These are phyloP conservation scores for Microchirus variegatus DNA, from an alignment of 2,797 vertebrate species.

Conservation along the genomic window DNA sequence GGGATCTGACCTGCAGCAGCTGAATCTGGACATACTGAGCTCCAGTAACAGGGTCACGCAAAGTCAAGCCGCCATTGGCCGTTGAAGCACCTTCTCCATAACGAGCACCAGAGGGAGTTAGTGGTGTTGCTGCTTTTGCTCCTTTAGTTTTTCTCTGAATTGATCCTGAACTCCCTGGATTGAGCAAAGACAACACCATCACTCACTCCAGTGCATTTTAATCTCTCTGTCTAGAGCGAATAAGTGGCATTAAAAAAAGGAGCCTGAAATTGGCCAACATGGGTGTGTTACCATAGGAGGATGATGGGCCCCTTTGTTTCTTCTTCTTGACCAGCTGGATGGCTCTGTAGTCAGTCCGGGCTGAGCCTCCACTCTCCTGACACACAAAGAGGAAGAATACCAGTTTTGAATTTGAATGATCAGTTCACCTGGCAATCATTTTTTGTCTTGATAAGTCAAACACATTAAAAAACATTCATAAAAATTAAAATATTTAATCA, in stretches of 20 bases:
- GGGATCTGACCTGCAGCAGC: conserved; percentile 89
- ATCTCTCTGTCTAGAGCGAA: background rate
- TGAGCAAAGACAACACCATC: background rate
- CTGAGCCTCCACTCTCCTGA: conserved; percentile 94
- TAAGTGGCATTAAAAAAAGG: background rate
- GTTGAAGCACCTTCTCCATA: conserved; percentile 78
- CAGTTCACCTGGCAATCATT: too few species aligned
- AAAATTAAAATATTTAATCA: too few species aligned
- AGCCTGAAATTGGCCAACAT: background rate
- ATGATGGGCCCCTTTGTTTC: conserved; percentile 85
- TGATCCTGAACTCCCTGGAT: conserved; percentile 75
- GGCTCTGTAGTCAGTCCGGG: conserved; percentile 95
- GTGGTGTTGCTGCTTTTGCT: conserved; percentile 64
- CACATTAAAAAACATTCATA: too few species aligned
- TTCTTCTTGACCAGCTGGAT: conserved; percentile 94
- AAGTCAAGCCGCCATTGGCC: conserved; percentile 82
- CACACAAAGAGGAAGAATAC: background rate
- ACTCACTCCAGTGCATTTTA: background rate
- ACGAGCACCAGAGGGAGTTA: conserved; percentile 65
- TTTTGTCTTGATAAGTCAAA: too few species aligned
- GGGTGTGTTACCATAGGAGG: conserved; percentile 59
- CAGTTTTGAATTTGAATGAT: too few species aligned
- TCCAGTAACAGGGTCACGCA: conserved; percentile 85
- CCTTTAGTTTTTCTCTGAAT: conserved; percentile 85
- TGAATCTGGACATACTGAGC: conserved; percentile 92